Base-by-base conservation (phyloP, 1,140 invertebrate species). In the Apis dorsata region DNA sequence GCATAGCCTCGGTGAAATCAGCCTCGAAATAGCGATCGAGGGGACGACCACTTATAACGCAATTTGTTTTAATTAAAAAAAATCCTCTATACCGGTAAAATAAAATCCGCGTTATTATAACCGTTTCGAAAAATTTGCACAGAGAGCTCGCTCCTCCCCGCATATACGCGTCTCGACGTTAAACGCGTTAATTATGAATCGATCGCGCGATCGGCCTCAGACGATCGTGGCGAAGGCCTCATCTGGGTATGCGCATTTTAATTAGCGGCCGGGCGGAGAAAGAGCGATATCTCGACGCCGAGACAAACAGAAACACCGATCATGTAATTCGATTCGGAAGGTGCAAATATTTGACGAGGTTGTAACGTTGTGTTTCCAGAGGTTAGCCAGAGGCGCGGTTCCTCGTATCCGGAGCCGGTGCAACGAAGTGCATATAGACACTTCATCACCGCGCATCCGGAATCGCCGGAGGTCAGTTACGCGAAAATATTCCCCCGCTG, bases 331-430 rank as follows among this genome's bases (percentile, higher is more conserved):
- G 79, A 89, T 89, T 88, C 75, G 60, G 53, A 63, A 71, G 71
- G 74, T 60, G 85, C 88, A 88, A 89, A 89, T 89, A 89, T 89
- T 89, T 89, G 88, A 70, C 74, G 66, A 68, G 60, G 55, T 87
- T 83, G 81, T 88, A 88, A 89, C 88, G 78, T 77, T 79, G 78
- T 83, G 55, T 60, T 84, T 70, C 69, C 75, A 81, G 68, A 85
- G 72, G 72, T 76, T 78, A 77, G 73, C 76, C 86, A 65, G 82
- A 81, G 82, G 83, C 78, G 65, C 10, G 53, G 19, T 69, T 59
- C 62, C n/a, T 55, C 73, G 63, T 65, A 71, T n/a, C 78, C 73
- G 85, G 85, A 87, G 71, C 78, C 69, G 78, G 51, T 84, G 81
- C 86, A 85, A 81, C 44, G 55, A 68, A 60, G 63, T 62, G 77